These are phyloP conservation scores for Intellagama lesueurii DNA, from an alignment of 2,797 vertebrate genomes.

Conservation along the genomic window DNA sequence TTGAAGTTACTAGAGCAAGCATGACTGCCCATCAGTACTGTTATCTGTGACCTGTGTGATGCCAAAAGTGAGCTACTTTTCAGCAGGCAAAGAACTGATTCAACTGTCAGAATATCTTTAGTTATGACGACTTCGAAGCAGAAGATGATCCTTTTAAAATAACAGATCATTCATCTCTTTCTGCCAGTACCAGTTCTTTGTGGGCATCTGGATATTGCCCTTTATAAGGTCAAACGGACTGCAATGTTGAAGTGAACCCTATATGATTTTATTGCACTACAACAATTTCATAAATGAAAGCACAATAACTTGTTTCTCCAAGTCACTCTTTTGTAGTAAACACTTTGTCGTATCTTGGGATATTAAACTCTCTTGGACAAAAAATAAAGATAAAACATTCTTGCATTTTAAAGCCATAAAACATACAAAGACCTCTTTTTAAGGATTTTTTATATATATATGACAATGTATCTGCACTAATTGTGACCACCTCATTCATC, in stretches of 20 bases:
- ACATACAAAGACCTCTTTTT: not conserved
- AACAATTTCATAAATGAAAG: not conserved
- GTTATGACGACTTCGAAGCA: not conserved
- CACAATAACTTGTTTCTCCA: not conserved
- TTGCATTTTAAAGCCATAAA: not conserved
- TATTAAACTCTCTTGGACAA: too few species aligned
- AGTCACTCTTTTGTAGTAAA: not conserved
- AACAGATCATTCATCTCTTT: not conserved
- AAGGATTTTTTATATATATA: not conserved
- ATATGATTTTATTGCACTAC: not conserved
- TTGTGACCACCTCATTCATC: not conserved
- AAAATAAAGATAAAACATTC: not conserved
- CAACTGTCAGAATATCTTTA: not conserved
- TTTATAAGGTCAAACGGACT: not conserved
- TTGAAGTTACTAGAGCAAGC: too few species aligned
- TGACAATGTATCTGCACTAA: not conserved
- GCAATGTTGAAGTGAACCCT: not conserved
- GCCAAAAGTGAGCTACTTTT: not conserved
- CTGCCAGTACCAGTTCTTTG: not conserved
- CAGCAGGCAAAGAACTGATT: not conserved
- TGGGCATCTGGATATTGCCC: not conserved
- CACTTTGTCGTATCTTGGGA: not conserved
- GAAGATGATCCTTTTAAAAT: not conserved
- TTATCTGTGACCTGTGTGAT: not conserved
- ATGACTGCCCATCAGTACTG: not conserved